Base-by-base conservation (phyloP, 2,888 invertebrate genomes). In the Hemaris fuciformis region DNA sequence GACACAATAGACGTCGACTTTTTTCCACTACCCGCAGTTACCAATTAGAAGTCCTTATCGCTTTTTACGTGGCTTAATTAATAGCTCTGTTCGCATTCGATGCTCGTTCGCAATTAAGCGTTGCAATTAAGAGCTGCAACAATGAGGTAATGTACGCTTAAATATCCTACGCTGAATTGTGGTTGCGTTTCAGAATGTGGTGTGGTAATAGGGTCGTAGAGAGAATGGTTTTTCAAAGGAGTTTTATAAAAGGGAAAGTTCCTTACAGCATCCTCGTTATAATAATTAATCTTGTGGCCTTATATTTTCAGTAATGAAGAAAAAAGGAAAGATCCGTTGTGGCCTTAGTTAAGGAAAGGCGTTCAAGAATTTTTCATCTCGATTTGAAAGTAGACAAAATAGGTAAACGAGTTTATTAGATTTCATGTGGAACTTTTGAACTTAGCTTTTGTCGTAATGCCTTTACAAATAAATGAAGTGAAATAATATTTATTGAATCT, bases 91-190 rank as follows among this genome's bases (percentile, higher is more conserved):
- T 53, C 31, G 53, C 53, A 31, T 53, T 15, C 53, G 27, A 27
- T 53, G 31, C 53, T 27, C 53, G 31, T 27, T 53, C 53, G 31
- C 53, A 53, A 53, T 53, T 53, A 53, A 53, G 53, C 31, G 27
- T 53, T 10, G 53, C 53, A 53, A 53, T 53, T 53, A 53, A 27
- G 53, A 53, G 18, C 53, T 53, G 10, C 18, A 53, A 31, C 53
- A 53, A 53, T 27, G 46, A 53, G 53, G 53, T 31, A 53, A 53
- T 53, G 53, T 27, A 53, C 53, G 53, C 20, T 31, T 18, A 53
- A 53, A 31, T 53, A 53, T 53, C 8, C 48, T 27, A 31, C 46
- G 10, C n/a, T 46, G 53, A 53, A 53, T 31, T 1, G 18, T 53
- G 18, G 18, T 18, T 10, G 18, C 53, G 8, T 46, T 46, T 23